These are phyloP conservation scores for Crocidura indochinensis DNA, from an alignment of 2,797 vertebrate genomes.

Conservation along the genomic window DNA sequence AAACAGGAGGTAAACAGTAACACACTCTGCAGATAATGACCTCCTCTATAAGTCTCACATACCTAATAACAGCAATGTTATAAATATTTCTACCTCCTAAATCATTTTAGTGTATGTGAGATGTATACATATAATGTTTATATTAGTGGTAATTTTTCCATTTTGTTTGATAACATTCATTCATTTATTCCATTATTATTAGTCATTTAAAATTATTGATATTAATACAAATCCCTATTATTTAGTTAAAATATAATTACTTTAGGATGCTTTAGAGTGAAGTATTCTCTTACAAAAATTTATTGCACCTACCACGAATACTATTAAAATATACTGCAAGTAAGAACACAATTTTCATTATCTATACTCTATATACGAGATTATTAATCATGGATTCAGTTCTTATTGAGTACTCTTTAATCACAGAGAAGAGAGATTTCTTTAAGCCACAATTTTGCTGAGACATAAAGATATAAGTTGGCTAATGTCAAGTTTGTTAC, in stretches of 20 bases:
- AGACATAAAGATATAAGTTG: slow-evolving; percentile 68
- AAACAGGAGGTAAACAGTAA: too few species aligned
- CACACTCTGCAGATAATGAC: too few species aligned
- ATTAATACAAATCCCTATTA: not conserved
- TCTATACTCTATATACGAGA: slow-evolving; percentile 22
- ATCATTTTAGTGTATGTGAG: too few species aligned
- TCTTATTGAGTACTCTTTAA: slow-evolving; percentile 80
- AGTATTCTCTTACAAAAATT: slow-evolving; percentile 16
- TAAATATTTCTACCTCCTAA: too few species aligned
- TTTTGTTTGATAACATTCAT: too few species aligned
- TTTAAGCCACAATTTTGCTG: slow-evolving; percentile 79
- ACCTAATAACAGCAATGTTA: too few species aligned
- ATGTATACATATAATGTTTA: too few species aligned
- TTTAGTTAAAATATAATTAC: slow-evolving; percentile 30
- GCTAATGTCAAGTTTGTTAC: slow-evolving; percentile 61
- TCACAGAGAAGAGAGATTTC: slow-evolving; percentile 70
- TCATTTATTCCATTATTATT: too few species aligned
- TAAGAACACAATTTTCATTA: slow-evolving; percentile 62
- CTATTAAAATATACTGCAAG: slow-evolving; percentile 76
- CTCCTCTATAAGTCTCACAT: too few species aligned
- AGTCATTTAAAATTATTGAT: too few species aligned
- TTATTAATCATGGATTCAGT: slow-evolving; percentile 74
- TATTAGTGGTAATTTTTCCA: too few species aligned
- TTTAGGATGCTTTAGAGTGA: slow-evolving; percentile 41
- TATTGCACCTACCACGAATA: slow-evolving; percentile 71